These are phyloP conservation scores for Botia kubotai DNA, from an alignment of 2,797 vertebrate genomes.

Conservation along the genomic window DNA sequence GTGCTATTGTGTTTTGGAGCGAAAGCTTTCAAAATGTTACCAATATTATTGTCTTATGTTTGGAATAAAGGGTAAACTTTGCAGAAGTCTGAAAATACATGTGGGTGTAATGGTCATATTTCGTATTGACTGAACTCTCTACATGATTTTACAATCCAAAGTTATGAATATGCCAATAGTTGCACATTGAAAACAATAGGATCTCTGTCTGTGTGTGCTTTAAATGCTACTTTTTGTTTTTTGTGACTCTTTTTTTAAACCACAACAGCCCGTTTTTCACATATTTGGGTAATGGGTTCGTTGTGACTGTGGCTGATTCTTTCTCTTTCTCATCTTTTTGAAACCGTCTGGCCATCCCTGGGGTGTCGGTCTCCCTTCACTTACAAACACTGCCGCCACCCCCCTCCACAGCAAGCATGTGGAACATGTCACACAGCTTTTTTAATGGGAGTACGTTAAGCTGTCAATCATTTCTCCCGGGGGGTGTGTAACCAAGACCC, in stretches of 20 bases:
- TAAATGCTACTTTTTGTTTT: neutral
- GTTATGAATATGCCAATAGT: constrained; percentile 29
- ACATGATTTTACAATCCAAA: constrained; percentile 18
- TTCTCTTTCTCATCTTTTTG: constrained; percentile 31
- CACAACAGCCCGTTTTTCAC: constrained; percentile 6
- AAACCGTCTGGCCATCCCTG: constrained; percentile 44
- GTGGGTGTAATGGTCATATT: constrained; percentile 30
- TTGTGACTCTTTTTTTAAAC: neutral
- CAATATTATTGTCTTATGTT: constrained; percentile 37
- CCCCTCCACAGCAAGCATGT: constrained; percentile 56
- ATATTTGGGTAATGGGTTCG: neutral
- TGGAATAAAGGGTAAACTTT: constrained; percentile 38
- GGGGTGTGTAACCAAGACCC: constrained; percentile 59
- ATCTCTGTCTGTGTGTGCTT: constrained; percentile 1
- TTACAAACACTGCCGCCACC: constrained; percentile 19
- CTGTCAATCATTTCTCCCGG: constrained; percentile 60
- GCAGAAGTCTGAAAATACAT: constrained; percentile 29
- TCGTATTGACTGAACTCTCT: constrained; percentile 37
- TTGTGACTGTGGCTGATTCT: constrained; percentile 32
- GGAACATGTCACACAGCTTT: constrained; percentile 64
- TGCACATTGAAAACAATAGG: constrained; percentile 17
- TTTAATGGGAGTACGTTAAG: constrained; percentile 62
- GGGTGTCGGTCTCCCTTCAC: constrained; percentile 52
- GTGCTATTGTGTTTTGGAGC: constrained; percentile 23
- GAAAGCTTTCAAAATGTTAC: constrained; percentile 40